phyloP scores from a whole-genome alignment of 23 tunicate species.

The Botrylloides violaceus region DNA sequence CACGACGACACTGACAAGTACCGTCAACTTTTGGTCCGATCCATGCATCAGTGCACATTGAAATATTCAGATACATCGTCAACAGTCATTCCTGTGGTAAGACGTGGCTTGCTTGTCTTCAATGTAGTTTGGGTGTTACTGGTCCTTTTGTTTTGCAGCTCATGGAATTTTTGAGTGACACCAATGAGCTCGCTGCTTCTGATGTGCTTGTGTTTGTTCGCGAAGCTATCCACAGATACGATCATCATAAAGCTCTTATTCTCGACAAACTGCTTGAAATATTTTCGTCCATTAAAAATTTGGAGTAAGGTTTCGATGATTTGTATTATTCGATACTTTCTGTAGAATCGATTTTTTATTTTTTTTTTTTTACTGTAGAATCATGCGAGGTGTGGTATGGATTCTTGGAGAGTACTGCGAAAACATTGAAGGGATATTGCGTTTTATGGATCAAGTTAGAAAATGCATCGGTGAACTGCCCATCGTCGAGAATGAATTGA shows the following conservation, averaged over 20 bases:
- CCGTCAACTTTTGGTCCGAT: constrained; percentile 84
- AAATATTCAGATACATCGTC: constrained; percentile 90
- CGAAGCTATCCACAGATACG: constrained; percentile 91
- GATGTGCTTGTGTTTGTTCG: constrained; percentile 95
- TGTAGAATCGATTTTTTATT: background rate
- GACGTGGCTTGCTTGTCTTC: constrained; percentile 2
- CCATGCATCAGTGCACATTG: constrained; percentile 83
- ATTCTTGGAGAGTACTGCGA: constrained; percentile 96
- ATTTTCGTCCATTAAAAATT: constrained; percentile 55
- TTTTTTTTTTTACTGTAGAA: constrained; percentile 26
- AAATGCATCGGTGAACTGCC: constrained; percentile 95
- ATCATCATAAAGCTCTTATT: constrained; percentile 66
- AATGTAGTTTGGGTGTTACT: background rate
- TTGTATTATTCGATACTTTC: too few relatives aligned
- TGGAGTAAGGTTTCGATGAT: constrained; percentile 10
- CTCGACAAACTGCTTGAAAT: constrained; percentile 84
- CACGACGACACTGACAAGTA: constrained; percentile 92
- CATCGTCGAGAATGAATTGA: constrained; percentile 82
- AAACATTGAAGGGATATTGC: constrained; percentile 38
- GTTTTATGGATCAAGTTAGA: constrained; percentile 67
- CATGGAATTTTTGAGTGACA: constrained; percentile 95
- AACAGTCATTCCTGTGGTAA: constrained; percentile 86
- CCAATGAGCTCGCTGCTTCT: constrained; percentile 93
- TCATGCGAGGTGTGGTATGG: constrained; percentile 90
- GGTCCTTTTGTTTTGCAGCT: constrained; percentile 28